Base-by-base conservation (phyloP, 2,113 vertebrate species). In the Gasterosteus nipponicus region DNA sequence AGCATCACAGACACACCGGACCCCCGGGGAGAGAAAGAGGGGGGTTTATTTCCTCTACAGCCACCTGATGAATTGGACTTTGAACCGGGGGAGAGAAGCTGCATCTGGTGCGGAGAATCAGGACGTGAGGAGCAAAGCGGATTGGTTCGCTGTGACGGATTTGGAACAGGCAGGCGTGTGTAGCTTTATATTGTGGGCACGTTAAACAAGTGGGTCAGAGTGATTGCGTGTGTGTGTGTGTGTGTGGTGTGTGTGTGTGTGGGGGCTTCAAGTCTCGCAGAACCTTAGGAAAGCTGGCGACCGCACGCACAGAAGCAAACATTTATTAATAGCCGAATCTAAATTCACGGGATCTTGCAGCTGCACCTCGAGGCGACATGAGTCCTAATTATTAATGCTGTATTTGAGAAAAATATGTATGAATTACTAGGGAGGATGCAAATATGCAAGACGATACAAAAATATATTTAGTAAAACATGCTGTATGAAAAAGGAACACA, bases 181-280 rank as follows among this genome's bases (percentile, higher is more conserved):
- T 33, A 69, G 60, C 42, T 77, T 78, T 69, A 74, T 75, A 80
- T 78, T 81, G 75, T 71, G 38, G 26, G 79, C 56, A 66, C 76
- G 69, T 87, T 84, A 73, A 82, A 82, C 74, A 81, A 80, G 70
- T 84, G 68, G 80, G 80, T 90, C 79, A 83, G 63, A 68, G 61
- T 19, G 59, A 75, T 26, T 26, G 22, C 22, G 22, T 26, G 22
- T 26, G 22, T 26, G 22, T 26, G 22, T 26, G 22, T 26, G 22
- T 26, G 22, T 26, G 22, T 26, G 22, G 59, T 60, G 44, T 3
- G 7, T 2, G 62, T 61, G 54, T 51, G 61, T 65, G 54, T 57
- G 62, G 46, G 38, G 39, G 46, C n/a, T 59, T 58, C 26, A 57
- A 69, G 75, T 33, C 49, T 38, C 39, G 39, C 56, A 58, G 26